Base-by-base conservation (phyloP, 2,888 invertebrate species). In the Acleris literana region DNA sequence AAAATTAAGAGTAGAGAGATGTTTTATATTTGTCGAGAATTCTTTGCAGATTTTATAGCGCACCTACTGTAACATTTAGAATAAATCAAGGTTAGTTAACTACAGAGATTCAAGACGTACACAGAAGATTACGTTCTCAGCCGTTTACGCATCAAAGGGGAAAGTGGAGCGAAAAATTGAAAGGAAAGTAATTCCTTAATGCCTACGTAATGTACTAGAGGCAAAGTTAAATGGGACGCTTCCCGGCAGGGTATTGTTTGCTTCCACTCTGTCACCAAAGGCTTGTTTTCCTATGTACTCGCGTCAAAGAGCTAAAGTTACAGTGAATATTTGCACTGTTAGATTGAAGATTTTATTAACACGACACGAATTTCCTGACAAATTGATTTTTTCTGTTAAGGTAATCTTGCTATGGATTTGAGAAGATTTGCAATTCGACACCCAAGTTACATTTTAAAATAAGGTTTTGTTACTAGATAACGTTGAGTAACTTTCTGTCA, bases 281-380 rank as follows among this genome's bases (percentile, higher is more conserved):
- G 57, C 69, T 69, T 73, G 65, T 72, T 71, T 73, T 52, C 67
- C 44, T 53, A 63, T 63, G 57, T 64, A 64, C 67, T 57, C 52
- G 73, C 73, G 72, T 74, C 73, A 76, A 76, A 77, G 72, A 75
- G 74, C 68, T 76, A 76, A 77, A 76, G 74, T 76, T 67, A 70
- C 71, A 63, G 69, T 51, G 68, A 71, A 76, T 78, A 73, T 76
- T 76, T 74, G 70, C 73, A 56, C 68, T 53, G 22, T 63, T 65
- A 69, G 71, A 70, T 70, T 62, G 64, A 33, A 49, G 20, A 49
- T 64, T 48, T 62, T 59, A 54, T 64, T 56, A 39, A 39, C 39
- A 39, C 13, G 46, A 44, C 44, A n/a, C n/a, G 44, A n/a, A 46
- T 17, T 39, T 39, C 39, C 39, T 39, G 39, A 13, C 13, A 39